Base-by-base conservation (phyloP, 1,140 invertebrate genomes). In the Agrypnia vestita region DNA sequence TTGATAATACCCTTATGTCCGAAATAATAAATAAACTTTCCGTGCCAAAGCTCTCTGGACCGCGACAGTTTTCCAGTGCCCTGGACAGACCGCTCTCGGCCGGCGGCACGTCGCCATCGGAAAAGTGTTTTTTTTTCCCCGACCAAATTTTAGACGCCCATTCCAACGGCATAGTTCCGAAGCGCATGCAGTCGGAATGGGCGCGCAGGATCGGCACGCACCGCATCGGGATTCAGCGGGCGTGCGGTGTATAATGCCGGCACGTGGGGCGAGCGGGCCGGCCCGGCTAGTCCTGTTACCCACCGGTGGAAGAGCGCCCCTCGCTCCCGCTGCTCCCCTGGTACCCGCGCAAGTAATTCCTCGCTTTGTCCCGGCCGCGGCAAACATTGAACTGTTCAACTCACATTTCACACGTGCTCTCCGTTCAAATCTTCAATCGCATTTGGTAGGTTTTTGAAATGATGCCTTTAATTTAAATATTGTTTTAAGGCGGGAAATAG, bases 191-290 rank as follows among this genome's bases (percentile, higher is more conserved):
- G 46, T 64, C 53, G 47, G 71, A 55, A 55, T 73, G 71, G 49
- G 47, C 51, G 51, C 19, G n/a, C 64, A 17, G 15, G 11, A 46
- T 69, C 64, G 44, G 80, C 56, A 44, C 43, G 35, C 47, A 44
- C 67, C 47, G 43, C 79, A 81, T 64, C 69, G 51, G 56, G 46
- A 81, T 81, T 81, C 79, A 12, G 51, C 15, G 74, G 51, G 49
- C 79, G 79, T 75, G 74, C 74, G 62, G 49, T 77, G 79, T 80
- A 80, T 80, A 80, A 80, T 77, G 79, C 51, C 74, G 64, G 79
- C 17, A 77, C 79, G 79, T 77, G 79, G 25, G 62, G 56, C 76
- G 61, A 78, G 12, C n/a, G 49, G 49, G 9, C 3, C 49, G 61
- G 13, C 19, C 11, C 25, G 53, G 61, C 74, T 64, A 47, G 64